Conservation (phyloP, 2,113 vertebrate species). For the Hipposideros armiger region DNA sequence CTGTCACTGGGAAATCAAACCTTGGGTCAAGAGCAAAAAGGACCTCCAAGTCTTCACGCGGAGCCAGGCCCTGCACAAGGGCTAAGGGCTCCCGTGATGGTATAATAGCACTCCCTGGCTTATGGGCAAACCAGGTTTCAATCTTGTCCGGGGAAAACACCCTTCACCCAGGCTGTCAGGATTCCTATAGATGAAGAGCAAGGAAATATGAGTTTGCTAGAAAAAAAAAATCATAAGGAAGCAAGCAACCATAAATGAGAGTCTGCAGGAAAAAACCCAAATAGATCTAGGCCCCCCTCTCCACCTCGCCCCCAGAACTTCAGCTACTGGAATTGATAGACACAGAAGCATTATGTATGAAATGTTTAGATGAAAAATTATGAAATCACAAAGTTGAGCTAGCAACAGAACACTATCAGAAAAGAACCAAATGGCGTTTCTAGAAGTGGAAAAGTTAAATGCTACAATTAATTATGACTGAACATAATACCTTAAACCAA, state of each 20-base stretch:
- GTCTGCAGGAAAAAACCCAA: not conserved
- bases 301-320: not conserved
- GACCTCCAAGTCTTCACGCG: not conserved
- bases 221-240: not conserved
- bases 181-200: not conserved
- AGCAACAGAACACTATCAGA: not conserved
- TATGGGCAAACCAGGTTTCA: not conserved
- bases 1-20: not conserved
- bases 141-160: not conserved
- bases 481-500: not conserved
- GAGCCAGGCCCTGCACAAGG: not conserved
- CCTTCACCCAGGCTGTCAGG: not conserved
- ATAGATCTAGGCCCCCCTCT: not conserved
- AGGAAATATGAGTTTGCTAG: not conserved
- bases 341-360: not conserved
- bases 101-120: not conserved
- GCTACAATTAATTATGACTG: not conserved
- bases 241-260: not conserved
- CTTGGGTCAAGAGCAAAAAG: not conserved
- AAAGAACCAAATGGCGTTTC: constrained; percentile 1
- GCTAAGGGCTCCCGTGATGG: not conserved
- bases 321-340: not conserved
- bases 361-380: not conserved
- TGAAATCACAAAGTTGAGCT: not conserved
- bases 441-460: not conserved